Percentiles rank a stretch among this genome's conserved stretches.
Conservation (phyloP, 2,888 invertebrate genomes). For the Onthophagus sagittarius region DNA sequence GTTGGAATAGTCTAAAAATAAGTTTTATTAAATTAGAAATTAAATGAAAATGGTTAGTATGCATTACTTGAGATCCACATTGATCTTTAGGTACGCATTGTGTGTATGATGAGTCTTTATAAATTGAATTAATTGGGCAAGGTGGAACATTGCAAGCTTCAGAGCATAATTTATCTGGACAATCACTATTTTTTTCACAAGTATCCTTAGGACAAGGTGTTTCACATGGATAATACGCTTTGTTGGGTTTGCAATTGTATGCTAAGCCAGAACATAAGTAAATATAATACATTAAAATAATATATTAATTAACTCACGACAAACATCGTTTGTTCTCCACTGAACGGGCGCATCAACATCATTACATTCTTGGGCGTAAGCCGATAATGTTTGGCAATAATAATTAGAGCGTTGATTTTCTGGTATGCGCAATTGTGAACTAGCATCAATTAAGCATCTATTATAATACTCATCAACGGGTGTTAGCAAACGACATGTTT, state of each 20-base stretch:
- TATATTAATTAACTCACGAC: background rate
- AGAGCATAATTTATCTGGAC: background rate
- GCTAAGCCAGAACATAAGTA: background rate
- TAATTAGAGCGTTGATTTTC: background rate
- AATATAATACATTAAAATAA: background rate
- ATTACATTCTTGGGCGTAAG: constrained; percentile 8
- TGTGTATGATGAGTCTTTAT: background rate
- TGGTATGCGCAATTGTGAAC: background rate
- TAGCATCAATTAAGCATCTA: constrained; percentile 9
- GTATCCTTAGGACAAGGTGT: background rate
- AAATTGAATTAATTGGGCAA: background rate
- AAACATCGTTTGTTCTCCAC: constrained; percentile 3
- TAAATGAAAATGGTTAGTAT: too few species aligned
- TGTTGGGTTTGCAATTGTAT: background rate
- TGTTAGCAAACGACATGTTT: background rate
- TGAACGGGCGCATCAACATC: background rate
- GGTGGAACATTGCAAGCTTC: background rate
- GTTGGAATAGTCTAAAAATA: background rate
- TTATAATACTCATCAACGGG: background rate
- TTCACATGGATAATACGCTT: background rate
- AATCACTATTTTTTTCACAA: background rate
- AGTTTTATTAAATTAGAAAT: background rate
- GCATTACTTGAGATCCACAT: background rate
- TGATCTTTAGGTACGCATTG: background rate
- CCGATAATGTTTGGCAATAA: constrained; percentile 6